Evolutionary conservation across 2,888 invertebrate genomes (phyloP), one percentile per base, ranked within the genome.

Genomic region (Drosophila yooni): DNA sequence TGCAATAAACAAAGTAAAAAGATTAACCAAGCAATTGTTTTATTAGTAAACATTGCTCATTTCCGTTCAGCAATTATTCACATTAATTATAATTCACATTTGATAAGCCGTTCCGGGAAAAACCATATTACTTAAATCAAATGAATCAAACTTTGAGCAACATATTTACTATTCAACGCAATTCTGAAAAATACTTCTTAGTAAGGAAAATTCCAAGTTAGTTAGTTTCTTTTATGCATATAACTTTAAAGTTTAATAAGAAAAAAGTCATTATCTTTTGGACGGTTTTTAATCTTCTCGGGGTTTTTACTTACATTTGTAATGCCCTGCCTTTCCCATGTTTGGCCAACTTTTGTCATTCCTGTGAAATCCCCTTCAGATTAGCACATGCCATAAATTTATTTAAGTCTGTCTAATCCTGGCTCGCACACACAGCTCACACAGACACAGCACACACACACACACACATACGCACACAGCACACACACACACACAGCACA

Each of bases 321-420:
- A 78, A 71, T 61, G 31, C 34, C 5, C 31, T 43, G 38, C 18
- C 48, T 50, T 36, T 71, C 40, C 38, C 60, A 69, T 53, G 15
- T 43, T 64, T 58, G 54, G 56, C 40, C 48, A 61, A 64, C 50
- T 72, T 67, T 59, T 69, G 58, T 62, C 70, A 53, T 70, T 59
- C 15, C 54, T 70, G 61, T 60, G 70, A 56, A 72, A 80, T 69
- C 53, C 70, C 73, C 74, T 68, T 58, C 51, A 67, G 89, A 89
- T 85, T 87, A 85, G 57, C 74, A 77, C 79, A 79, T 71, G 57
- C 88, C 89, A 87, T 89, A 87, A 84, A 89, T 85, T 87, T 82
- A 85, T 87, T 89, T 79, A 75, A 75, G 79, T 70, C 84, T 48
- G 40, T 33, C 81, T 89, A 89, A 89, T 84, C 89, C 87, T 11